Conservation (phyloP, 2,797 vertebrate species). For the Anabacerthia variegaticeps region DNA sequence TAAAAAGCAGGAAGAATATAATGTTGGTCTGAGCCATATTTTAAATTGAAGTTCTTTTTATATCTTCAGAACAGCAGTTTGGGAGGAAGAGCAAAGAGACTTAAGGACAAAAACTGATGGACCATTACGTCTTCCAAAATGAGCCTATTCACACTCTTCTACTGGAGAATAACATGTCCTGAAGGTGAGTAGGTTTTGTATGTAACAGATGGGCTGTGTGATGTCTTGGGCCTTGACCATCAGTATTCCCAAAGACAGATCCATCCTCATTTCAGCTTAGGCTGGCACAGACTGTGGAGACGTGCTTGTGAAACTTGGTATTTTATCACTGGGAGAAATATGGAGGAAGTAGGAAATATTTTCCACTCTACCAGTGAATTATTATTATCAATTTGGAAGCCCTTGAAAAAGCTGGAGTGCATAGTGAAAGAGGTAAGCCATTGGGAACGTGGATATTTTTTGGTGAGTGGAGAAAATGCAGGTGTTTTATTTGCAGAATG, state of each 20-base stretch:
- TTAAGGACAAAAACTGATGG: slow-evolving; percentile 31
- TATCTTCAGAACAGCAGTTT: slow-evolving; percentile 17
- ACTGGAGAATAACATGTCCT: background rate
- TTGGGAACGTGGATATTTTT: background rate
- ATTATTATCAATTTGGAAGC: background rate
- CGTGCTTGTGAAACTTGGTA: background rate
- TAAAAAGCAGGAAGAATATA: background rate
- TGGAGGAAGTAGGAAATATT: background rate
- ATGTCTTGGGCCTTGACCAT: background rate
- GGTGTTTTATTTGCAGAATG: background rate
- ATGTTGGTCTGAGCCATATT: background rate
- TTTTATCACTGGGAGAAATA: background rate
- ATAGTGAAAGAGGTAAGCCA: background rate
- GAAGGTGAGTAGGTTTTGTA: slow-evolving; percentile 49
- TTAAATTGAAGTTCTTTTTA: slow-evolving; percentile 3
- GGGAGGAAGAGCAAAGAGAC: background rate
- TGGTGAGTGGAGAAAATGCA: background rate
- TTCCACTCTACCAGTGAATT: background rate
- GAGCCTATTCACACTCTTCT: background rate
- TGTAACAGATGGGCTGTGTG: background rate
- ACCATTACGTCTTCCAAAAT: slow-evolving; percentile 37
- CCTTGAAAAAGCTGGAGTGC: background rate
- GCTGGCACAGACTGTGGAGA: background rate
- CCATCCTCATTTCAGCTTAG: background rate
- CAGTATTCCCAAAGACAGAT: background rate